phyloP scores from a whole-genome alignment of 92 coral and sea anemone genomes.

The Paramuricea clavata region DNA sequence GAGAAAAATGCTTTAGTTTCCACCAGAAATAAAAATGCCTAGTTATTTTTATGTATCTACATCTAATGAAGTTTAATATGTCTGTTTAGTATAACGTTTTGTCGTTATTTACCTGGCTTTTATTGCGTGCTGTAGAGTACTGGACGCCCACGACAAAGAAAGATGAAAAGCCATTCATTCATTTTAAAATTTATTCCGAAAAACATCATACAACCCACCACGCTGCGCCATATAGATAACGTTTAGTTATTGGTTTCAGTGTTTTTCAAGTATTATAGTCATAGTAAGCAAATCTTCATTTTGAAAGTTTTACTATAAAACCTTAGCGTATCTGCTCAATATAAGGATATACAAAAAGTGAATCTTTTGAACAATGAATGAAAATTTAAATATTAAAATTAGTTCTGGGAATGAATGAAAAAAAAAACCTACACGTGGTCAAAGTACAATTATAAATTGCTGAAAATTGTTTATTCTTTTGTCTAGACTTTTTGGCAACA shows the following conservation, averaged over 20 bases:
- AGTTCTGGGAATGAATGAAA: conserved; percentile 17
- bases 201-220: background rate
- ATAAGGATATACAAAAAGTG: background rate
- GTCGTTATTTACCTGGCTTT: background rate
- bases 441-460: no score
- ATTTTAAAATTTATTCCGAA: background rate
- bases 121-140: background rate
- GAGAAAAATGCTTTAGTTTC: background rate
- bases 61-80: background rate
- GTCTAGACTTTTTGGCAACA: no score
- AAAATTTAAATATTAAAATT: conserved; percentile 10
- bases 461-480: no score
- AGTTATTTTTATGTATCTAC: background rate
- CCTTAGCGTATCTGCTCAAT: background rate
- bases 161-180: background rate
- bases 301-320: background rate
- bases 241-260: background rate
- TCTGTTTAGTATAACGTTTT: background rate
- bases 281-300: background rate
- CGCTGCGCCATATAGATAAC: background rate
- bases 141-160: background rate
- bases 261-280: background rate
- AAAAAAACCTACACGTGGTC: background rate
- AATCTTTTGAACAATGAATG: conserved; percentile 15
- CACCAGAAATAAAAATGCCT: background rate